Conservation (phyloP, 1,140 invertebrate species). For the Proales similis region DNA sequence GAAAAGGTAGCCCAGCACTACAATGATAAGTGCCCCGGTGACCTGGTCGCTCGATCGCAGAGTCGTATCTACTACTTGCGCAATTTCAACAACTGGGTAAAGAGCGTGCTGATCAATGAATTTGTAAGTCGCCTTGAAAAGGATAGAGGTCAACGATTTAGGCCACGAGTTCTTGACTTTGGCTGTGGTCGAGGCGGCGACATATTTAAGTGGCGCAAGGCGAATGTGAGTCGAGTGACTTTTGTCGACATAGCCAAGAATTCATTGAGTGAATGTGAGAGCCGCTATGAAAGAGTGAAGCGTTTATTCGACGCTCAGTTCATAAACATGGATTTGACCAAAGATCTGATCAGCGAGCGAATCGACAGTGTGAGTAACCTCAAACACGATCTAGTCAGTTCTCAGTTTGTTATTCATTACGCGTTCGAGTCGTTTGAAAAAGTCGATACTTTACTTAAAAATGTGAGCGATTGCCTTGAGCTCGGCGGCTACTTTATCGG, state of each 20-base stretch:
- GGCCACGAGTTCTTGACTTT: slow-evolving; percentile 57
- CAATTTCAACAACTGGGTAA: slow-evolving; percentile 99
- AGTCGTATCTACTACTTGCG: slow-evolving; percentile 84
- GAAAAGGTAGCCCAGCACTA: slow-evolving; percentile 32
- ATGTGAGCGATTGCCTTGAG: slow-evolving; percentile 77
- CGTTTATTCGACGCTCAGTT: slow-evolving; percentile 74
- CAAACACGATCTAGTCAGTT: slow-evolving; percentile 79
- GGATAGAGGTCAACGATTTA: slow-evolving; percentile 43
- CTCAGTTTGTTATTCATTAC: slow-evolving; percentile 92
- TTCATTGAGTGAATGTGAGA: slow-evolving; percentile 72
- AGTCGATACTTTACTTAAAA: slow-evolving; percentile 82
- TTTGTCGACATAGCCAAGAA: slow-evolving; percentile 75
- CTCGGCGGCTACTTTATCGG: slow-evolving; percentile 91
- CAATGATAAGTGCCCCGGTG: slow-evolving; percentile 10
- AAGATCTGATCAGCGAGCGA: slow-evolving; percentile 61
- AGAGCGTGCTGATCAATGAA: slow-evolving; percentile 79
- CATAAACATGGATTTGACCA: slow-evolving; percentile 79
- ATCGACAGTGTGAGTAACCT: slow-evolving; percentile 44
- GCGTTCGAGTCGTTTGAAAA: slow-evolving; percentile 85
- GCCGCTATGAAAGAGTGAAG: slow-evolving; percentile 54
- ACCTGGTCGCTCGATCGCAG: slow-evolving; percentile 60
- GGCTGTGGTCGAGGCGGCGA: slow-evolving; percentile 90
- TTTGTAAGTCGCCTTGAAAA: slow-evolving; percentile 42
- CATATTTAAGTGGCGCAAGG: slow-evolving; percentile 85
- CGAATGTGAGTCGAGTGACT: background rate